Evolutionary conservation across 2,888 invertebrate genomes (phyloP).

Genomic region (Microdon myrmicae): DNA sequence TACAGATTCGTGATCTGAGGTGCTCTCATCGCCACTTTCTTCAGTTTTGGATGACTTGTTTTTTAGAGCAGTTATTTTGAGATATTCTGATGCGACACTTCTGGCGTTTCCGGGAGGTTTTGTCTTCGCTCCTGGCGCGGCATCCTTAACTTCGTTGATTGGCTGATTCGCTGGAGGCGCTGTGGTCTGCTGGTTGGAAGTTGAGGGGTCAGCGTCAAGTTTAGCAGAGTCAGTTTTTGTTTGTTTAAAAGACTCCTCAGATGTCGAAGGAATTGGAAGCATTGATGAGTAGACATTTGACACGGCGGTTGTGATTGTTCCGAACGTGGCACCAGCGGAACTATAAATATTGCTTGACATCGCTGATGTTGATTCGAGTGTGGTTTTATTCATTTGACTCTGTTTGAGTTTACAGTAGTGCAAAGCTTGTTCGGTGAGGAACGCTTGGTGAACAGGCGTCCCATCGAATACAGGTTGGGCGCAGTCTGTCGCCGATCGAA

Average conservation of each 20-base stretch:
- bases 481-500: conserved; percentile 56
- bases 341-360: conserved; percentile 61
- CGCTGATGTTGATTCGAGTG: conserved; percentile 71
- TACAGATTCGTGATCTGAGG: conserved; percentile 53
- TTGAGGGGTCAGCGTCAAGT: too few species aligned
- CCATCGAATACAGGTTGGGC: conserved; percentile 65
- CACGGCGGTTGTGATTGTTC: conserved; percentile 8
- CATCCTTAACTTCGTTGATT: too few species aligned
- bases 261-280: conserved; percentile 7
- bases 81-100: conserved; percentile 74
- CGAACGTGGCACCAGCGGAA: conserved; percentile 46
- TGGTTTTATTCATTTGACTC: conserved; percentile 68
- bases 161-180: neutral
- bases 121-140: conserved; percentile 1
- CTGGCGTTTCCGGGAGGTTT: conserved; percentile 66
- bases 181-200: conserved; percentile 2
- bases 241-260: conserved; percentile 8
- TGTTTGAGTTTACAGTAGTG: conserved; percentile 79
- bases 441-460: conserved; percentile 77
- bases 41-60: conserved; percentile 39
- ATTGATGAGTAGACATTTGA: conserved; percentile 1
- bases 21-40: conserved; percentile 53
- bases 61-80: conserved; percentile 70
- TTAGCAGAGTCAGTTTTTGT: too few species aligned
- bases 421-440: conserved; percentile 77